A percentile compares a stretch with the other conserved stretches of the same genome.
phyloP scores from a whole-genome alignment of 1,140 invertebrate species.

The Aculops lycopersici region DNA sequence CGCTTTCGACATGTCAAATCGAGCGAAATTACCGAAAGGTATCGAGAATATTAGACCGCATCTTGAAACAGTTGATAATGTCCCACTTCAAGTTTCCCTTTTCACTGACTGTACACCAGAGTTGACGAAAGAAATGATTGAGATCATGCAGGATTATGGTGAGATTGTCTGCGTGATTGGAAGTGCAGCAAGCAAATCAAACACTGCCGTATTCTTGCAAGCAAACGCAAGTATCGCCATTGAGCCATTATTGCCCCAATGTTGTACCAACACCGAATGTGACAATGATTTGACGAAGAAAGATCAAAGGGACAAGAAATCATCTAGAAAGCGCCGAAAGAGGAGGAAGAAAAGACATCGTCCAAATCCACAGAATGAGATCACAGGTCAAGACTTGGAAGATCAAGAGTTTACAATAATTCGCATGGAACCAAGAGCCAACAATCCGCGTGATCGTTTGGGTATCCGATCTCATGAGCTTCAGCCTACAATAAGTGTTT shows the following conservation, averaged over 20 bases:
- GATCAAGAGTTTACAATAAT: too few relatives aligned
- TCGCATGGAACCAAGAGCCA: background rate
- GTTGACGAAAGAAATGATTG: conserved; percentile 57
- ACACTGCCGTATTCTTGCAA: conserved; percentile 65
- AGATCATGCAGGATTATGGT: conserved; percentile 80
- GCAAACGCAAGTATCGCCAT: conserved; percentile 70
- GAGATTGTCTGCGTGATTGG: conserved; percentile 69
- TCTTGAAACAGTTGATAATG: conserved; percentile 75
- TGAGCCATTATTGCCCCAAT: conserved; percentile 63
- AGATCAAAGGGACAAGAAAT: background rate
- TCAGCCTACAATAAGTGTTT: background rate
- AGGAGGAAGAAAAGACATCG: background rate
- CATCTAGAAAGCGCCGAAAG: background rate
- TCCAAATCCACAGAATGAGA: background rate
- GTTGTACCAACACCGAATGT: conserved; percentile 27
- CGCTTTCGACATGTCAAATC: conserved; percentile 64
- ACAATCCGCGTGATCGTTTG: background rate
- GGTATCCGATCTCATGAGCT: too few relatives aligned
- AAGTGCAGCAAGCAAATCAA: conserved; percentile 49
- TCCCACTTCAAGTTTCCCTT: conserved; percentile 68
- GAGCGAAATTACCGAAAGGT: conserved; percentile 68
- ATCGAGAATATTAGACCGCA: conserved; percentile 88
- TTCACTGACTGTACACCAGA: conserved; percentile 78
- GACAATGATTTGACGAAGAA: background rate
- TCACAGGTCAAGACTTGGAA: too few relatives aligned